phyloP scores from a whole-genome alignment of 2,797 vertebrate species.

The Dicrostonyx torquatus region DNA sequence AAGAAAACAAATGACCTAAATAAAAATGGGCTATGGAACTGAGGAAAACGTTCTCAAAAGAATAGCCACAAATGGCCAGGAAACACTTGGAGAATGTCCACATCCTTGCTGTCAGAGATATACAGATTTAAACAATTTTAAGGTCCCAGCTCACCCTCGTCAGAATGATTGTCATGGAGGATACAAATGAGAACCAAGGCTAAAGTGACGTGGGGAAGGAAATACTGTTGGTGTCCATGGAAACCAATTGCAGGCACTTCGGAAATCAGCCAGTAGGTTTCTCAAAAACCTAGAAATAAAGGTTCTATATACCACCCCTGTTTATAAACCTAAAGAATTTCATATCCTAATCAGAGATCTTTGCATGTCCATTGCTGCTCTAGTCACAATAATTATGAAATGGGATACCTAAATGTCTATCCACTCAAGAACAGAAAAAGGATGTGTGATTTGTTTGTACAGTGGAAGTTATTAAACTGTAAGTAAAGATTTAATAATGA shows the following conservation, averaged over 20 bases:
- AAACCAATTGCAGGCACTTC: too few relatives aligned
- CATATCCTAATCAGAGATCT: not conserved
- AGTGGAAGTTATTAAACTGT: not conserved
- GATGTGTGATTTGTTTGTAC: not conserved
- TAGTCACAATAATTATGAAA: not conserved
- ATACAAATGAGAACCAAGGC: not conserved
- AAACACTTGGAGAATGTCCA: not conserved
- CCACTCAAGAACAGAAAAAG: not conserved
- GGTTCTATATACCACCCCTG: not conserved
- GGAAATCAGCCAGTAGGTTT: not conserved
- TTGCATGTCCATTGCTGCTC: not conserved
- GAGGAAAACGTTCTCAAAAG: not conserved
- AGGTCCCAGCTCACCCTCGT: not conserved
- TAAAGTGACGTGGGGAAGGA: not conserved
- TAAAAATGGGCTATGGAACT: not conserved
- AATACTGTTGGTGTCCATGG: not conserved
- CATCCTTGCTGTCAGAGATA: not conserved
- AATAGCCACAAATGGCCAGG: not conserved
- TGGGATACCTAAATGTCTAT: not conserved
- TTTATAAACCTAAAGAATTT: not conserved
- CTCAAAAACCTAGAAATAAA: not conserved
- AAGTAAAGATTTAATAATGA: not conserved
- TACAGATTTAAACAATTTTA: not conserved
- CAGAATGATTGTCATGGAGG: not conserved
- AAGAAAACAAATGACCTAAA: not conserved